Conservation (phyloP, 2,113 vertebrate genomes). For the Nicator chloris region DNA sequence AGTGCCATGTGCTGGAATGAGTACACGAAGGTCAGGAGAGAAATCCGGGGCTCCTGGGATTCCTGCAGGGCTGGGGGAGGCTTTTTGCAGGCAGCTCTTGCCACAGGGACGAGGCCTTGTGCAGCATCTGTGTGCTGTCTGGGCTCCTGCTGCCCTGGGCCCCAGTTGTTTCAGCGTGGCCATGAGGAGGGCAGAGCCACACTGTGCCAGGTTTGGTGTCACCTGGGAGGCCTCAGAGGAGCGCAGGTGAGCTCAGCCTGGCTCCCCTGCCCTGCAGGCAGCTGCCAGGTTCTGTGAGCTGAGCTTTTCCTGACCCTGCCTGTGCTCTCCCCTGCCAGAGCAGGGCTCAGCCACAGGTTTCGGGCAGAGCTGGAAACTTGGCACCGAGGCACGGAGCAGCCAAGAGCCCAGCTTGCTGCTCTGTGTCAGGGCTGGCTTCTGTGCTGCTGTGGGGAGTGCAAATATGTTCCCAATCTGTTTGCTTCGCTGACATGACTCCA, state of each 20-base stretch:
- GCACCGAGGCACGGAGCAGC: not conserved
- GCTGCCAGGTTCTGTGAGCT: not conserved
- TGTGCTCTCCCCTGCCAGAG: not conserved
- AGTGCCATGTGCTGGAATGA: not conserved
- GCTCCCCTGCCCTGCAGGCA: not conserved
- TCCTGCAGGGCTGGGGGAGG: not conserved
- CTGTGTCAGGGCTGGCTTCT: slow-evolving; percentile 32
- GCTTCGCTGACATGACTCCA: slow-evolving; percentile 4
- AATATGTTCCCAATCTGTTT: slow-evolving; percentile 57
- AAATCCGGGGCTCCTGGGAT: not conserved
- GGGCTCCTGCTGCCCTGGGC: not conserved
- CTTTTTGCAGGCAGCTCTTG: not conserved
- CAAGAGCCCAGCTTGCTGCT: slow-evolving; percentile 33
- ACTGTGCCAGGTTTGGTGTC: not conserved
- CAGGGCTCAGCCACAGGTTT: not conserved
- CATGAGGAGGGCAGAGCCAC: not conserved
- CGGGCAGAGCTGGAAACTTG: slow-evolving; percentile 21
- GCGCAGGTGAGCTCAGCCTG: not conserved
- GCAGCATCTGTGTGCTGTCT: not conserved
- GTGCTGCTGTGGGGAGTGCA: slow-evolving; percentile 31
- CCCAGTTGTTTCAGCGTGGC: rapidly evolving
- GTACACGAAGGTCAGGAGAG: not conserved
- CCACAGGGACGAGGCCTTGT: not conserved
- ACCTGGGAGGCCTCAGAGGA: not conserved
- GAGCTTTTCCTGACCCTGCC: not conserved